These are phyloP conservation scores for Hyla sarda DNA, from an alignment of 2,113 vertebrate genomes.

Conservation along the genomic window DNA sequence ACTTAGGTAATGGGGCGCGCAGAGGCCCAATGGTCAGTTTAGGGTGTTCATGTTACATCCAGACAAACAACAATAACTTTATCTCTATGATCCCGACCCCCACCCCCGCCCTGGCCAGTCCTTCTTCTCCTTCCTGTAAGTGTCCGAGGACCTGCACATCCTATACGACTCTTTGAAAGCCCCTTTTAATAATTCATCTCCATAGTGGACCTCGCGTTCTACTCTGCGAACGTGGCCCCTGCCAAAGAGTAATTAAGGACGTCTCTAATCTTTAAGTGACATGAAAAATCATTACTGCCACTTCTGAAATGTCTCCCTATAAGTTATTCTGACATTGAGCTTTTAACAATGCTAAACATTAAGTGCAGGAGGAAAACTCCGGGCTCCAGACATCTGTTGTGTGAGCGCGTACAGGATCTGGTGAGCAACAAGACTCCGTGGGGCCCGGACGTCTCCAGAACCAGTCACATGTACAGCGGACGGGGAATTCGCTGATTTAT, in stretches of 20 bases:
- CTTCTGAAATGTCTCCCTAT: constrained; percentile 49
- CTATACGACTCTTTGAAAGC: constrained; percentile 25
- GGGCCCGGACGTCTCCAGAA: background rate
- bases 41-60: no score
- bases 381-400: constrained; percentile 51
- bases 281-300: constrained; percentile 59
- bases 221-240: constrained; percentile 12
- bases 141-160: constrained; percentile 22
- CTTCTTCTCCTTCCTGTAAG: constrained; percentile 45
- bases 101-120: background rate
- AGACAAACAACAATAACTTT: no score
- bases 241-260: constrained; percentile 58
- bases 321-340: constrained; percentile 53
- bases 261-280: constrained; percentile 58
- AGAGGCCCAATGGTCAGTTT: background rate
- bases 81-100: no score
- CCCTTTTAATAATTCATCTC: constrained; percentile 44
- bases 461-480: background rate
- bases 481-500: background rate
- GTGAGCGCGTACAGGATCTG: background rate
- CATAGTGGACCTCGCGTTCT: constrained; percentile 18
- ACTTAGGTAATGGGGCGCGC: no score
- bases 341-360: constrained; percentile 49
- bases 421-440: constrained; percentile 1
- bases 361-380: constrained; percentile 45